Base-by-base conservation (phyloP, 2,888 invertebrate genomes). In the Agrochola lota region DNA sequence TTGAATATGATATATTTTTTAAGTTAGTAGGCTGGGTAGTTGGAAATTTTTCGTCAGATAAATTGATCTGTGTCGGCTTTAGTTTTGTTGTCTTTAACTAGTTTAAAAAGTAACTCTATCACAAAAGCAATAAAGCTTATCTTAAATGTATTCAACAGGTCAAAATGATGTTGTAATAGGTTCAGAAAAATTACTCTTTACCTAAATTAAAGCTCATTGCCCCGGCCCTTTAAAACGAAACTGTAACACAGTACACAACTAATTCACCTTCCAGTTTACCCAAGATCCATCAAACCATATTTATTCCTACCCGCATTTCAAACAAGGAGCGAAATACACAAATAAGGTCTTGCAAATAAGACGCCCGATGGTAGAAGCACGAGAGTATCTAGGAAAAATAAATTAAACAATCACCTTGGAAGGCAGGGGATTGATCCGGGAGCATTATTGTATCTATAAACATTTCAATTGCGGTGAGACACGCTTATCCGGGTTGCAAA, bases 381-480 rank as follows among this genome's bases (percentile, higher is more conserved):
- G 74, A 67, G 83, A 80, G 90, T 88, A 90, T 88, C 90, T 90
- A 88, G 91, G 93, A 93, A 94, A 95, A 95, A 95, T 95, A 95
- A 95, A 95, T 95, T 94, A 95, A 95, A 93, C 94, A 92, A 89
- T 91, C 87, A 91, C 91, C 89, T 90, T 88, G 87, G 77, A 90
- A 88, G 83, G 85, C 87, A 71, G 91, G 92, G 94, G 92, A 95
- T 94, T 95, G 95, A 95, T 95, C 95, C 95, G 91, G 89, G 88
- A 90, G 94, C 93, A 93, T 95, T 95, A 95, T 94, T 94, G 94
- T 95, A 95, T 95, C 95, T 95, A 94, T 95, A 95, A 95, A 95
- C 95, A 95, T 96, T 95, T 95, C 95, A 95, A 95, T 95, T 95
- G 95, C 91, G 92, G 91, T 84, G 84, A 78, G 87, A 89, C 88